Percentiles rank a stretch among this genome's conserved stretches.
Evolutionary conservation across 2,888 invertebrate species (phyloP).

Genomic region (Drosophila austrosaltans): DNA sequence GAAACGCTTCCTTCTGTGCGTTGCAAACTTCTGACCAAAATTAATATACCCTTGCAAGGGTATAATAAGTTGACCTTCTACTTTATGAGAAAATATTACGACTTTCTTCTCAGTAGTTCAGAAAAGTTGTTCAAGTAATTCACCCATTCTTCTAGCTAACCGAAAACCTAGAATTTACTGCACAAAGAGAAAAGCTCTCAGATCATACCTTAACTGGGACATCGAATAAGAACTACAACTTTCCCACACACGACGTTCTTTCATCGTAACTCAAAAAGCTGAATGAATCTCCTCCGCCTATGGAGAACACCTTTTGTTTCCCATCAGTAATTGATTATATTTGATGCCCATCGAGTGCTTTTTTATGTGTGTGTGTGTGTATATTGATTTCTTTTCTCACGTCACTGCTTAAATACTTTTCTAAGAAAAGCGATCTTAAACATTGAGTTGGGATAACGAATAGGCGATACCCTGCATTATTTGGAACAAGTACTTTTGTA

Average conservation of each 20-base stretch:
- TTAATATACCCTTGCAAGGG: too few species aligned
- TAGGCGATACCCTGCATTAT: neutral
- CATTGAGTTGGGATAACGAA: neutral
- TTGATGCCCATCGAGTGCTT: constrained; percentile 42
- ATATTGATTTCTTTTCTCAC: constrained; percentile 48
- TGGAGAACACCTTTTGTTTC: constrained; percentile 38
- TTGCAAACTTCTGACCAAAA: too few species aligned
- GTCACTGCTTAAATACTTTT: constrained; percentile 48
- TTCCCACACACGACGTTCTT: constrained; percentile 46
- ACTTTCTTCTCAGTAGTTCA: too few species aligned
- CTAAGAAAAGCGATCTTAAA: constrained; percentile 24
- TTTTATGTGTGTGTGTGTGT: constrained; percentile 20
- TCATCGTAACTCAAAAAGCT: constrained; percentile 12
- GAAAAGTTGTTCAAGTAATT: neutral
- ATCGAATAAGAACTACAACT: constrained; percentile 9
- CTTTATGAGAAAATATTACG: too few species aligned
- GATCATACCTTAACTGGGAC: constrained; percentile 25
- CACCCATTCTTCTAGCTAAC: neutral
- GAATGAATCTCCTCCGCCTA: constrained; percentile 34
- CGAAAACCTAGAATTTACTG: neutral
- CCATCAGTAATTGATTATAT: constrained; percentile 46
- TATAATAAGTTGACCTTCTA: too few species aligned
- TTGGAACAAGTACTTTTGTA: neutral
- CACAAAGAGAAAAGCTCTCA: constrained; percentile 32
- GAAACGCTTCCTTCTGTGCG: too few species aligned